Evolutionary conservation across 2,113 vertebrate species (phyloP).

Genomic region (Electrona antarctica): DNA sequence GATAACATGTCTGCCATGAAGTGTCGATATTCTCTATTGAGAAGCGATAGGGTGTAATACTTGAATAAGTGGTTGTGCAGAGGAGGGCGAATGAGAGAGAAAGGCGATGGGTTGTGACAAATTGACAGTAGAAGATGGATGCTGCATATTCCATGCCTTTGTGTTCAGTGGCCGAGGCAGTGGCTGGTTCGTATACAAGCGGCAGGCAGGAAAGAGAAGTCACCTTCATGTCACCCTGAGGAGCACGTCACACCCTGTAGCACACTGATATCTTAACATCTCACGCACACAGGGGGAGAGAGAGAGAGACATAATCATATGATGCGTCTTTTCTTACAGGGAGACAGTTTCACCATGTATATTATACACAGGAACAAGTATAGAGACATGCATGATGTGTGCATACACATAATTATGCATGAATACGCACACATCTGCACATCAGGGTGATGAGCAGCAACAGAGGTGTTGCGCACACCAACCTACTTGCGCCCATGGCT

Average conservation of each 20-base stretch:
- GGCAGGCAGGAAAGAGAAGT: conserved; percentile 5
- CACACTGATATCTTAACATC: conserved; percentile 20
- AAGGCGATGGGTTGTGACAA: background rate
- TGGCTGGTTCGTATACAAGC: background rate
- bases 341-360: background rate
- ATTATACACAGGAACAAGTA: background rate
- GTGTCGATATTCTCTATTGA: background rate
- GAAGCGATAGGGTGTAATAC: background rate
- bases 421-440: background rate
- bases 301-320: background rate
- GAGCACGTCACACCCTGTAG: conserved; percentile 18
- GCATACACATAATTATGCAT: background rate
- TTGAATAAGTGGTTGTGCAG: background rate
- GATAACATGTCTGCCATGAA: background rate
- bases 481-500: background rate
- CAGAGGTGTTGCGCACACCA: background rate
- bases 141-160: conserved; percentile 32
- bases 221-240: conserved; percentile 36
- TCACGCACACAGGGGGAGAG: conserved; percentile 32
- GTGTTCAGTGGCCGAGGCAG: conserved; percentile 24
- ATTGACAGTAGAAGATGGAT: conserved; percentile 4
- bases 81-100: background rate
- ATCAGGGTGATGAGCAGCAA: background rate
- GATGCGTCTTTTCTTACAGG: no score
- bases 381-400: background rate